These are phyloP conservation scores for Psittacula cyanocephala DNA, from an alignment of 2,113 vertebrate genomes.

Conservation along the genomic window DNA sequence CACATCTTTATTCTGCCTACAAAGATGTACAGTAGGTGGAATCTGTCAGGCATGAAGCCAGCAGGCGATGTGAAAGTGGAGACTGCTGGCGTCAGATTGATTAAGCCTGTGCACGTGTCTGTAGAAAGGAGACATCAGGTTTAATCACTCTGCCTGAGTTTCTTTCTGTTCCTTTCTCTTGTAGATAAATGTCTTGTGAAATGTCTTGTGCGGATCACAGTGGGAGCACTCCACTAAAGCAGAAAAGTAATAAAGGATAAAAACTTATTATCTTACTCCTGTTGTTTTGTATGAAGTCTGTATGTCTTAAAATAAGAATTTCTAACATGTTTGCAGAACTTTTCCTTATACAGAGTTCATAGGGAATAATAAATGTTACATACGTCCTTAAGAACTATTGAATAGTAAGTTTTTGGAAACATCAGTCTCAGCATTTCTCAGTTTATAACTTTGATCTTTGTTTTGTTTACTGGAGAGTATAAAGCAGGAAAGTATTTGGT, in stretches of 20 bases:
- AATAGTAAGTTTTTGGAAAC: not conserved
- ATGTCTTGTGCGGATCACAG: not conserved
- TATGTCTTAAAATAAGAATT: not conserved
- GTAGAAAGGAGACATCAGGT: slow-evolving; percentile 74
- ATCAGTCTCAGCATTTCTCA: not conserved
- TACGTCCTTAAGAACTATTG: not conserved
- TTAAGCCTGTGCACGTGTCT: slow-evolving; percentile 80
- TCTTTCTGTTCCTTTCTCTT: slow-evolving; percentile 32
- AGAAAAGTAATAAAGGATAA: not conserved
- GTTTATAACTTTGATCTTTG: not conserved
- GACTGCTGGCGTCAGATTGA: slow-evolving; percentile 76
- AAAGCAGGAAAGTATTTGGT: not conserved
- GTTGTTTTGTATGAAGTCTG: not conserved
- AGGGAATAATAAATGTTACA: not conserved
- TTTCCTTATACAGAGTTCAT: not conserved
- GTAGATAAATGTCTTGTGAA: not conserved
- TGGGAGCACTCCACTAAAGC: not conserved
- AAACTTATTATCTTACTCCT: not conserved
- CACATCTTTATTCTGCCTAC: slow-evolving; percentile 54
- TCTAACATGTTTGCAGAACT: not conserved
- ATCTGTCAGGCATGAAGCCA: slow-evolving; percentile 77
- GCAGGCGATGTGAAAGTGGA: slow-evolving; percentile 68
- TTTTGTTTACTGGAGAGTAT: not conserved
- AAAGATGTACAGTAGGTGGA: slow-evolving; percentile 46
- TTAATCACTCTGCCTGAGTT: slow-evolving; percentile 65